These are phyloP conservation scores for Gracilinanus agilis DNA, from an alignment of 2,113 vertebrate species.

Conservation along the genomic window DNA sequence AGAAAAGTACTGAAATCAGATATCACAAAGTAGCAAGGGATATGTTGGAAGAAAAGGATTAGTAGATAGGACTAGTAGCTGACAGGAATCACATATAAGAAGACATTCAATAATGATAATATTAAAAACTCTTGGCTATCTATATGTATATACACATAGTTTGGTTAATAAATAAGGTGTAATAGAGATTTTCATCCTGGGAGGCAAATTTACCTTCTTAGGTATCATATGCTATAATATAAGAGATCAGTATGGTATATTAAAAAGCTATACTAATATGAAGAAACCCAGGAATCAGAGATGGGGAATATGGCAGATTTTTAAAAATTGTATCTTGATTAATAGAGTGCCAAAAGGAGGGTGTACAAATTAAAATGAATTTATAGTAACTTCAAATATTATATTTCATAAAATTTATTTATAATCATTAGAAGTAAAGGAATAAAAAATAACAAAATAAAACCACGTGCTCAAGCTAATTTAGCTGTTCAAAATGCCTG, in stretches of 20 bases:
- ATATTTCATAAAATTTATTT: too few species aligned
- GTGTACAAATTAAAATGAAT: too few species aligned
- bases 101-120: neutral
- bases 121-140: too few species aligned
- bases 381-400: too few species aligned
- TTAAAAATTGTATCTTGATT: neutral
- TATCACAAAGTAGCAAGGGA: neutral
- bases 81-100: neutral
- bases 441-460: too few species aligned
- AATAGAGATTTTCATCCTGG: neutral
- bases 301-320: neutral
- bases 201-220: neutral
- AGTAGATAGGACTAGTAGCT: neutral
- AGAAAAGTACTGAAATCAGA: neutral
- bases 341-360: neutral
- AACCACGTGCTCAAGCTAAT: too few species aligned
- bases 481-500: too few species aligned
- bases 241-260: neutral
- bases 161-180: too few species aligned
- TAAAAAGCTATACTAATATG: neutral
- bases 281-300: neutral
- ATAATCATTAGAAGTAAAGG: too few species aligned
- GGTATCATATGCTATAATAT: too few species aligned
- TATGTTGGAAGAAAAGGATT: neutral
- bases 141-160: neutral